A percentile compares a stretch with the other conserved stretches of the same genome.
Conservation (phyloP, 2,888 invertebrate species). For the Slavum lentiscoides region DNA sequence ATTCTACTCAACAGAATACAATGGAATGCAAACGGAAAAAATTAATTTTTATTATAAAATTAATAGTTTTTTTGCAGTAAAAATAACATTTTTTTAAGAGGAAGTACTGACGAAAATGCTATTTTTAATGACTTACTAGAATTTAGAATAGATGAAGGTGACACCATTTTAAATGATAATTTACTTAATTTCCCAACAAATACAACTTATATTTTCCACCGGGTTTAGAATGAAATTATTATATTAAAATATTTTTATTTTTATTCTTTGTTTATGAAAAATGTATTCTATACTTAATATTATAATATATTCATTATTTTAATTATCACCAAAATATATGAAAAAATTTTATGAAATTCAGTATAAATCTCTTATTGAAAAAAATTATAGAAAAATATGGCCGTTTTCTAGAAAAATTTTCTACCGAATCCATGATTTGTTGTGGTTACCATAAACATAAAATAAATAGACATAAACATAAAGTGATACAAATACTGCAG, state of each 20-base stretch:
- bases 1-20: too few relatives aligned
- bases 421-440: not conserved
- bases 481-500: not conserved
- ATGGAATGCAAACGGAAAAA: too few relatives aligned
- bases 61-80: too few relatives aligned
- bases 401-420: not conserved
- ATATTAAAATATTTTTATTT: not conserved
- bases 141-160: conserved; percentile 11
- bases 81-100: too few relatives aligned
- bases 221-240: not conserved
- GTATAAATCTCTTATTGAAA: not conserved
- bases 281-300: too few relatives aligned
- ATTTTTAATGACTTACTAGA: conserved; percentile 2
- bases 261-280: not conserved
- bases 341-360: not conserved
- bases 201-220: too few relatives aligned
- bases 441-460: not conserved
- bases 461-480: not conserved
- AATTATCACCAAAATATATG: not conserved
- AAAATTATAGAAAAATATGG: not conserved
- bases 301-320: not conserved
- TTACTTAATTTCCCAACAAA: conserved; percentile 1
- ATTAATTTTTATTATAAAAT: too few relatives aligned
- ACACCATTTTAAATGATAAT: conserved; percentile 6
- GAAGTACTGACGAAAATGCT: not conserved